phyloP scores from a whole-genome alignment of 2,888 invertebrate genomes.

The Melanchra persicariae region DNA sequence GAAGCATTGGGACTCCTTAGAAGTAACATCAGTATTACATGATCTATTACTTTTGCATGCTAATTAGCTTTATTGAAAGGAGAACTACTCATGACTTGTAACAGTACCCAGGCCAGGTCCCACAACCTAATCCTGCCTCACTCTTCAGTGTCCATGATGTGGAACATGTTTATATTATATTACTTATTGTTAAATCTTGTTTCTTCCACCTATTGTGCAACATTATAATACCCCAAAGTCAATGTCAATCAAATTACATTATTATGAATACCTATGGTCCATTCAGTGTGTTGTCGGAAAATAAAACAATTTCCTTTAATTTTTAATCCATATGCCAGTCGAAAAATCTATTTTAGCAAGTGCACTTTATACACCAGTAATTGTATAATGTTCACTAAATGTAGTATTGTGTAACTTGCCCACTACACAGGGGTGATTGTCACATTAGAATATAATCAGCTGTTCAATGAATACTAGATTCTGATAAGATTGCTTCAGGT shows the following conservation, averaged over 20 bases:
- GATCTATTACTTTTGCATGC: constrained; percentile 7
- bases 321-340: background rate
- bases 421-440: background rate
- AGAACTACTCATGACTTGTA: background rate
- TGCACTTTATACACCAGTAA: background rate
- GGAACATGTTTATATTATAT: constrained; percentile 11
- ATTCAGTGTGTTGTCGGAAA: background rate
- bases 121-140: background rate
- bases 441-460: constrained; percentile 24
- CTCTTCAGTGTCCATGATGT: background rate
- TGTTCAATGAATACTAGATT: constrained; percentile 18
- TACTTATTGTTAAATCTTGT: constrained; percentile 3
- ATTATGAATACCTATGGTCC: background rate
- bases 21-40: background rate
- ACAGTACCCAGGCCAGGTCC: background rate
- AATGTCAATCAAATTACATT: constrained; percentile 20
- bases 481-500: constrained; percentile 25
- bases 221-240: constrained; percentile 3
- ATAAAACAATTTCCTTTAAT: background rate
- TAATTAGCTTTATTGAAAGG: constrained; percentile 2
- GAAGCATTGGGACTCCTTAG: background rate
- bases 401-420: background rate
- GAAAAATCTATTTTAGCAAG: background rate
- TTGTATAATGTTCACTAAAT: background rate
- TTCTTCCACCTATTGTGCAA: constrained; percentile 1